Percentiles rank a stretch among this genome's conserved stretches.
Evolutionary conservation across 1,140 invertebrate genomes (phyloP).

Genomic region (Drosophila aff.): DNA sequence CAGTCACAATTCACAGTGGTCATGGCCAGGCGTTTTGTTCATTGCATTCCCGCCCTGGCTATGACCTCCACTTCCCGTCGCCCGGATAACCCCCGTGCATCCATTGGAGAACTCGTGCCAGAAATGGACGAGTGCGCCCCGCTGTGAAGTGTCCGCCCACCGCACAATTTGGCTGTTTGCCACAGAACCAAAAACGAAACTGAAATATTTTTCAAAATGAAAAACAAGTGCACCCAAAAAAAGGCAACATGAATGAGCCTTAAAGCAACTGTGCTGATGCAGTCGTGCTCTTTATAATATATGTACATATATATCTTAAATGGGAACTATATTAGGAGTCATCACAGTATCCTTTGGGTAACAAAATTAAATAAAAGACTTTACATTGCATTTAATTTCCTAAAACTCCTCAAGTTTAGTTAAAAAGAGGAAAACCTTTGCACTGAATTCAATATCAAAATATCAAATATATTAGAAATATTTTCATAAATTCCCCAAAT

Average conservation of each 20-base stretch:
- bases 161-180: slow-evolving; percentile 71
- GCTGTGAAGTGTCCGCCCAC: slow-evolving; percentile 57
- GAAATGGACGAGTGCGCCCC: slow-evolving; percentile 20
- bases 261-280: slow-evolving; percentile 50
- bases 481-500: background rate
- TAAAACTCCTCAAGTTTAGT: no score
- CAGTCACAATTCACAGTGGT: slow-evolving; percentile 39
- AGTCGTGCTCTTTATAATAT: slow-evolving; percentile 31
- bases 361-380: background rate
- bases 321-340: background rate
- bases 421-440: background rate
- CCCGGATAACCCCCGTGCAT: background rate
- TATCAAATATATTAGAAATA: background rate
- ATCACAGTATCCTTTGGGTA: background rate
- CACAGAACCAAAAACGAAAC: slow-evolving; percentile 48
- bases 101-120: slow-evolving; percentile 26
- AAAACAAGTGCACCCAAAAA: slow-evolving; percentile 25
- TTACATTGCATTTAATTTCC: background rate
- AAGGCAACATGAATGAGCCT: slow-evolving; percentile 52
- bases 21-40: slow-evolving; percentile 23
- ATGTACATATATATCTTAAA: background rate
- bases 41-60: slow-evolving; percentile 2
- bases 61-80: slow-evolving; percentile 1
- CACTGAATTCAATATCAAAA: background rate
- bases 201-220: slow-evolving; percentile 22